Percentiles rank a stretch among this genome's conserved stretches.
phyloP scores from a whole-genome alignment of 2,113 vertebrate species.

The Barbus barbus region DNA sequence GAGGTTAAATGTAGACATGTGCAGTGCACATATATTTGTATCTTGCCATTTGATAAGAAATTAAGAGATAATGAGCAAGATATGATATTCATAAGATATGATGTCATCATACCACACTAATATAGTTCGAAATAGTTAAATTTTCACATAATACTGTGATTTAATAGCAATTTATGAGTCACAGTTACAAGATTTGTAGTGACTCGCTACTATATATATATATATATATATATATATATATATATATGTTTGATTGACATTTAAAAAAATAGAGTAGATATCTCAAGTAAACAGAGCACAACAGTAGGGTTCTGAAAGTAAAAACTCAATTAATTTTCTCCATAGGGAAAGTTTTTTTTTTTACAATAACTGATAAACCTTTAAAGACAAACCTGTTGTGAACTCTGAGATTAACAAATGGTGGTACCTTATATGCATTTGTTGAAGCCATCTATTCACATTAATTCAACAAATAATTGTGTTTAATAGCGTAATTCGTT shows the following conservation, averaged over 20 bases:
- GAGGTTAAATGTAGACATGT: constrained; percentile 54
- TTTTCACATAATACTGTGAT: not conserved
- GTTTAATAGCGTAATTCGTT: too few species aligned
- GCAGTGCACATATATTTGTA: constrained; percentile 46
- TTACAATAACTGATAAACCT: too few species aligned
- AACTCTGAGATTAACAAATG: too few species aligned
- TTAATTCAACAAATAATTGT: too few species aligned
- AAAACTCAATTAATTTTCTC: not conserved
- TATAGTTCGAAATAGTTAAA: constrained; percentile 6
- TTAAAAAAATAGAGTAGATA: not conserved
- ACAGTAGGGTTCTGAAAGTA: not conserved
- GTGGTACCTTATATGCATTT: too few species aligned
- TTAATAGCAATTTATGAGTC: not conserved
- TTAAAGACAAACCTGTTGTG: too few species aligned
- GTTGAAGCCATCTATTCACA: too few species aligned
- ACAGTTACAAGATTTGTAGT: not conserved
- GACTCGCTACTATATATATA: not conserved
- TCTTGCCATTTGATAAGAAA: constrained; percentile 47
- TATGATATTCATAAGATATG: too few species aligned
- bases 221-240: not conserved
- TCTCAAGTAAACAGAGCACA: too few species aligned
- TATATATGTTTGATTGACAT: not conserved
- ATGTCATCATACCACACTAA: constrained; percentile 29
- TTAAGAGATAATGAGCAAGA: constrained; percentile 49
- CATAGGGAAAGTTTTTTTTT: not conserved